Evolutionary conservation across 2,888 invertebrate genomes (phyloP).

Genomic region (Megaustenia siamemsis): DNA sequence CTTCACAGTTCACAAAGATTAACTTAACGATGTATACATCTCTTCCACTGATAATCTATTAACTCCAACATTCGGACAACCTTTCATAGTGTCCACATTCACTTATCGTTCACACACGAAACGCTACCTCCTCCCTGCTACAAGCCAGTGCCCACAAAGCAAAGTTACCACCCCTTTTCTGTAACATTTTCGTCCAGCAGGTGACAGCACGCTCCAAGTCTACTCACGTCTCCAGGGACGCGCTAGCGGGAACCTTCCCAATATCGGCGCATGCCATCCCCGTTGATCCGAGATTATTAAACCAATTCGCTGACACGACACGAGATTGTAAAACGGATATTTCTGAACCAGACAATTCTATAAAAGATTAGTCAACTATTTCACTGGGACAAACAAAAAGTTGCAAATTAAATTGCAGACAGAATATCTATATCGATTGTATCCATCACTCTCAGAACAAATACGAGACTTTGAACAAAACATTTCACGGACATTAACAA

Average conservation of each 20-base stretch:
- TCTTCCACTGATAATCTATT: too few relatives aligned
- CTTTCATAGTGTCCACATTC: too few relatives aligned
- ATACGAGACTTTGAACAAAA: too few relatives aligned
- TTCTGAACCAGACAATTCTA: conserved; percentile 10
- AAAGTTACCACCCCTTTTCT: neutral
- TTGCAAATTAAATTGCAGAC: too few relatives aligned
- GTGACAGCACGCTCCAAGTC: neutral
- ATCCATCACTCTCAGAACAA: too few relatives aligned
- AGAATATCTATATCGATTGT: too few relatives aligned
- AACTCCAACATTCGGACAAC: too few relatives aligned
- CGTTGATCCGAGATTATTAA: conserved; percentile 33
- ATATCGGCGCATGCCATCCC: conserved; percentile 1
- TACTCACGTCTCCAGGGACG: conserved; percentile 32
- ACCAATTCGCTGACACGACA: neutral
- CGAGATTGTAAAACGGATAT: conserved; percentile 25
- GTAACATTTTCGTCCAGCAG: neutral
- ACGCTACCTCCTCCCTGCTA: neutral
- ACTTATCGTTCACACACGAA: too few relatives aligned
- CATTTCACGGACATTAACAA: too few relatives aligned
- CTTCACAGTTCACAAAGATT: too few relatives aligned
- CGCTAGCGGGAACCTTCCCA: conserved; percentile 28
- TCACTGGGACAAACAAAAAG: too few relatives aligned
- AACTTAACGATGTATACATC: too few relatives aligned
- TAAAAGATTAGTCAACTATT: neutral
- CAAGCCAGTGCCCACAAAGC: neutral